A percentile compares a stretch with the other conserved stretches of the same genome.
These are phyloP conservation scores for Catostomus latipinnis DNA, from an alignment of 2,797 vertebrate species.

Conservation along the genomic window DNA sequence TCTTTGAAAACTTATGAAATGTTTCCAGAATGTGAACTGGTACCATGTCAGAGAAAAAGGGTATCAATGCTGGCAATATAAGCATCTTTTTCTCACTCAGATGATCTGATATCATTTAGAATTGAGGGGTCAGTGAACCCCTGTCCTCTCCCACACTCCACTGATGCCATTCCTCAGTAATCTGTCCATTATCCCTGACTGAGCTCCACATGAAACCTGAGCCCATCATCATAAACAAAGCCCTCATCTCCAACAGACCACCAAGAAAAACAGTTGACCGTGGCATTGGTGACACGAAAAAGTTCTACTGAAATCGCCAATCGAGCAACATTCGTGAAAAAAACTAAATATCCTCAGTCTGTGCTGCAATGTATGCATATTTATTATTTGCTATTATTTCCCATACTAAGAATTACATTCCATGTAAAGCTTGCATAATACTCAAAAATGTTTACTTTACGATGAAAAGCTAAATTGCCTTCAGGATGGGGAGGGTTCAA, in stretches of 20 bases:
- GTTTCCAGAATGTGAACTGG: too few relatives aligned
- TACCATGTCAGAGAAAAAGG: too few relatives aligned
- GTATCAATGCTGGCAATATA: too few relatives aligned
- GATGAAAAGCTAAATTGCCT: slow-evolving; percentile 38
- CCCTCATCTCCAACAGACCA: slow-evolving; percentile 71
- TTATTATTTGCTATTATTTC: slow-evolving; percentile 37
- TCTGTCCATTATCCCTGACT: slow-evolving; percentile 70
- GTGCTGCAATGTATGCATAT: slow-evolving; percentile 3
- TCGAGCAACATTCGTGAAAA: slow-evolving; percentile 13
- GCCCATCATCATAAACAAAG: slow-evolving; percentile 73
- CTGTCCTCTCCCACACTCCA: slow-evolving; percentile 64
- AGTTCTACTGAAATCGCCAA: neutral
- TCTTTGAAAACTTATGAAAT: too few relatives aligned
- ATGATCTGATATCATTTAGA: slow-evolving; percentile 68
- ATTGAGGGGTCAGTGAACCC: slow-evolving; percentile 44
- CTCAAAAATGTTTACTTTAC: slow-evolving; percentile 43
- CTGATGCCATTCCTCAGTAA: slow-evolving; percentile 72
- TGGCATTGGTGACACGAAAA: neutral
- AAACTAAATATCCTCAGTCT: slow-evolving; percentile 27
- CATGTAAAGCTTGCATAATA: slow-evolving; percentile 33
- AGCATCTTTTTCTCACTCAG: slow-evolving; percentile 25
- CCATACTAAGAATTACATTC: slow-evolving; percentile 44
- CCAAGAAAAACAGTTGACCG: slow-evolving; percentile 60
- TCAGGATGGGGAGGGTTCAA: slow-evolving; percentile 18
- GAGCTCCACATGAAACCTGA: slow-evolving; percentile 75